Base-by-base conservation (phyloP, 2,113 vertebrate genomes). In the Sminthopsis crassicaudata region DNA sequence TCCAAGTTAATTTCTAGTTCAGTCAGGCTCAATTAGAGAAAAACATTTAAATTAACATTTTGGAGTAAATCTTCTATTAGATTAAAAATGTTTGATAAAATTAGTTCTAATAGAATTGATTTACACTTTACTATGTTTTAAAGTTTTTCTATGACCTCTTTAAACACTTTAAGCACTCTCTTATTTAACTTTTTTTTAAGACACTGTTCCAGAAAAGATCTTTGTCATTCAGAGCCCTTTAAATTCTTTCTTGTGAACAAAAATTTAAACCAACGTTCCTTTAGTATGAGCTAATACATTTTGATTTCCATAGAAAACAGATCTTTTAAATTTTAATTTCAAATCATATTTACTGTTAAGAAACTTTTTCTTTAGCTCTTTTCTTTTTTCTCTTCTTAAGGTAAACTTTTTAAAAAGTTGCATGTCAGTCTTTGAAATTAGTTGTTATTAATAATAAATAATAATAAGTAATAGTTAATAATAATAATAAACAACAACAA, bases 301-400 rank as follows among this genome's bases (percentile, higher is more conserved):
- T 93, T 94, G 95, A 93, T 96, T 97, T 89, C 96, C 97, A 94
- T 95, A 95, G 93, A 96, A 98, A 98, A 92, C 94, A 97, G 11
- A 8, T 92, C 93, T 95, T 95, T 94, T 93, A 24, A 91, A 91
- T 95, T 97, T 97, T 57, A 97, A 97, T 97, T 90, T 98, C 50
- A 95, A 90, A 93, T 96, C 92, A 48, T 90, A 93, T 90, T 90
- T 91, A 23, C 67, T 88, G 8, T 96, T 96, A 94, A 91, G 1
- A 36, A 95, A 1, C 52, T 57, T 93, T 96, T 48, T 55, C 22
- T 97, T 96, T 97, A 88, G 19, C 4, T 96, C 52, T 84, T 52
- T 25, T 36, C 92, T 51, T 50, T 84, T 94, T 97, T 93, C 94
- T 84, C 84, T 11, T 11, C 92, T 51, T 51, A 51, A 51, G 50